Base-by-base conservation (phyloP, 2,797 vertebrate species). In the Melanotaenia pygmaea region DNA sequence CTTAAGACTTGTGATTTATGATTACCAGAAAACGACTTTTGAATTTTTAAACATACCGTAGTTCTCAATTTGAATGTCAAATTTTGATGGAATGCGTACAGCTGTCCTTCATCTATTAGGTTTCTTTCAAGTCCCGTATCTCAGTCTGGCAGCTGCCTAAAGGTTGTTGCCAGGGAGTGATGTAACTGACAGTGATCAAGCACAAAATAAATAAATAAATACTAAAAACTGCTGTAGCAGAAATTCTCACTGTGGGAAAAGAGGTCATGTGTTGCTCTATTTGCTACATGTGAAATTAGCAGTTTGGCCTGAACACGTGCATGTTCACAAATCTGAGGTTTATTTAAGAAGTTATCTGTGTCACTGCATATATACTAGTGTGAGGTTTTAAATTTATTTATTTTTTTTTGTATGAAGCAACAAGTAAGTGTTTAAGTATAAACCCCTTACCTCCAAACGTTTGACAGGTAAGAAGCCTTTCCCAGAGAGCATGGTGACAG, bases 71-170 rank as follows among this genome's bases (percentile, higher is more conserved):
- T 61, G 11, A 67, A 56, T 26, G 56, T 35, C n/a, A 7, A 30
- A 72, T 70, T 51, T 58, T 61, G 64, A 66, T 79, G 56, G 18
- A 9, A 54, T 51, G 68, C 76, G 64, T 5, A 38, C 67, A 32
- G 72, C 62, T 51, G 22, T 38, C 50, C 12, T 53, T 82, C 1
- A 1, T 64, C 62, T 51, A 43, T 64, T 74, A 69, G 45, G 54
- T 56, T 77, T 78, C 69, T 79, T 83, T 87, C 59, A 80, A 73
- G 64, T 64, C 79, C 26, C 77, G 72, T 87, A 87, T 88, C 86
- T 87, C 77, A 72, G 47, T 59, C 57, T 63, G 65, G 76, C 87
- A 89, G 84, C 76, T 68, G 35, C 43, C 51, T 18, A 38, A 60
- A 71, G 71, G 82, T 70, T 76, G 76, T 77, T 66, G 60, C 69